Evolutionary conservation across 2,113 vertebrate species (phyloP).

Genomic region (Limnothrissa miodon): DNA sequence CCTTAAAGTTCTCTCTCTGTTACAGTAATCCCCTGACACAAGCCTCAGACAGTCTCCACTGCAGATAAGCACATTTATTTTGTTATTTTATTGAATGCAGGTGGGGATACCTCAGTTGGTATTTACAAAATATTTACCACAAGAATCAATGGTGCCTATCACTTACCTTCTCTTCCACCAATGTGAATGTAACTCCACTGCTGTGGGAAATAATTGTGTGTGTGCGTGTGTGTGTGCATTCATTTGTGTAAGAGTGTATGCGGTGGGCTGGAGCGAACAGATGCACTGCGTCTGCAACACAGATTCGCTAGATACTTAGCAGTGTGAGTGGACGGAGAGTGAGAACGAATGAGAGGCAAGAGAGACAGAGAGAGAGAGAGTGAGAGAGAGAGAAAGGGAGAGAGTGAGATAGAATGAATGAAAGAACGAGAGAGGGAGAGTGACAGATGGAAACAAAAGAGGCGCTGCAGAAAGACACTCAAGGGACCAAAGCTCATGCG

Average conservation of each 20-base stretch:
- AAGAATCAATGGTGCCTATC: neutral
- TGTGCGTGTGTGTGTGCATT: neutral
- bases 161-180: neutral
- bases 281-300: constrained; percentile 13
- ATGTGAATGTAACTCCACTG: neutral
- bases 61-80: neutral
- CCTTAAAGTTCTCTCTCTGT: neutral
- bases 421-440: neutral
- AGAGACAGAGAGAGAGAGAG: neutral
- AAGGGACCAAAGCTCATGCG: neutral
- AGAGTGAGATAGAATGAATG: neutral
- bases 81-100: neutral
- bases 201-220: neutral
- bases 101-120: neutral
- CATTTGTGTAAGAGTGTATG: constrained; percentile 2
- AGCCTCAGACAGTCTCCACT: neutral
- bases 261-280: constrained; percentile 8
- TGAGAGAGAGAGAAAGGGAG: neutral
- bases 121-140: neutral
- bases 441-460: neutral
- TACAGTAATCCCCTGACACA: neutral
- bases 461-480: neutral
- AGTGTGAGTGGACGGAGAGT: neutral
- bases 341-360: neutral
- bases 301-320: neutral